Conservation (phyloP, 2,888 invertebrate genomes). For the Patella pellucida region DNA sequence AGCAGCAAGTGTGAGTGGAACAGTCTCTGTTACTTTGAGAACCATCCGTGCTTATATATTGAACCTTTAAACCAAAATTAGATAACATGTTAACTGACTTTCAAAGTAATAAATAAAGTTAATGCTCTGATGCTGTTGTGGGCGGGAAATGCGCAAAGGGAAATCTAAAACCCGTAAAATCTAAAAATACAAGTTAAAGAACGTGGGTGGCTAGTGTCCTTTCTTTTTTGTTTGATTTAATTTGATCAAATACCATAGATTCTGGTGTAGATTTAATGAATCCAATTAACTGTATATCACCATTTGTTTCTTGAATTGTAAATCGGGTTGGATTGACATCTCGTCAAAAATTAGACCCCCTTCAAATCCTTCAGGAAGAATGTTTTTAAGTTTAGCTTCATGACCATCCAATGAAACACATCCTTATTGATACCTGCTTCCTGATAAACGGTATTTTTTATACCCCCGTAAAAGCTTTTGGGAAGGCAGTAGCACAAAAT, state of each 20-base stretch:
- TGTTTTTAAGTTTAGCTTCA: conserved; percentile 30
- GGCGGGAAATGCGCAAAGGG: conserved; percentile 13
- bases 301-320: conserved; percentile 33
- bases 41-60: conserved; percentile 2
- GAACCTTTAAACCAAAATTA: neutral
- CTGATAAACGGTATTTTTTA: conserved; percentile 33
- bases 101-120: neutral
- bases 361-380: conserved; percentile 34
- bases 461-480: conserved; percentile 24
- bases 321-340: conserved; percentile 41
- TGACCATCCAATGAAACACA: conserved; percentile 39
- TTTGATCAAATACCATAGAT: conserved; percentile 24
- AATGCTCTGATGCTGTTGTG: neutral
- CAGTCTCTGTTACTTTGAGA: neutral
- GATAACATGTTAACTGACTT: neutral
- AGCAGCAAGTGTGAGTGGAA: too few species aligned
- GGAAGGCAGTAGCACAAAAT: conserved; percentile 34
- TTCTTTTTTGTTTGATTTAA: conserved; percentile 17
- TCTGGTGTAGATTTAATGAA: conserved; percentile 33
- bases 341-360: conserved; percentile 38
- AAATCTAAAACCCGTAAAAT: conserved; percentile 38
- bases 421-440: conserved; percentile 36
- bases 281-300: conserved; percentile 34
- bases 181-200: conserved; percentile 33
- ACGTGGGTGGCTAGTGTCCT: conserved; percentile 33